These are phyloP conservation scores for Pristiophorus japonicus DNA, from an alignment of 2,113 vertebrate genomes.

Conservation along the genomic window DNA sequence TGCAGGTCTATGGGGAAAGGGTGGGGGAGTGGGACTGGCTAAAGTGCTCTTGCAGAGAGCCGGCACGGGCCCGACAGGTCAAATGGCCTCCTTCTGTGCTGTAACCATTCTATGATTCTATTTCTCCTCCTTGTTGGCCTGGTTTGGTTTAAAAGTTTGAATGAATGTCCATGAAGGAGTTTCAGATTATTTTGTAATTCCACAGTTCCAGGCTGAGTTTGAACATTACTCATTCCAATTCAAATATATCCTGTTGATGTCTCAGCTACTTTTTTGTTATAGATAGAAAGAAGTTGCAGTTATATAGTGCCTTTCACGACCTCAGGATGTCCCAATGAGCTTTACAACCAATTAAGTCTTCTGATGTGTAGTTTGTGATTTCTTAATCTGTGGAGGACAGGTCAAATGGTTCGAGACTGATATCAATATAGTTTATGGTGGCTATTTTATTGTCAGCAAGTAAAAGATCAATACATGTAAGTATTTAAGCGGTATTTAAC, in stretches of 20 bases:
- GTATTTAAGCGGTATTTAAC: too few relatives aligned
- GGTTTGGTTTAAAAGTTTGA: neutral
- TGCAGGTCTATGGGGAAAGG: too few relatives aligned
- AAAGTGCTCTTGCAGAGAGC: too few relatives aligned
- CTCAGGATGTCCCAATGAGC: neutral
- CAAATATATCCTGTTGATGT: neutral
- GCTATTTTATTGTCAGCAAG: too few relatives aligned
- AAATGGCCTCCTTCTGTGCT: too few relatives aligned
- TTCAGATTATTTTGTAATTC: neutral
- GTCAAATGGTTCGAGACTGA: too few relatives aligned
- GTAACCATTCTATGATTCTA: too few relatives aligned
- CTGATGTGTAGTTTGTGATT: neutral
- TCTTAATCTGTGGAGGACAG: too few relatives aligned
- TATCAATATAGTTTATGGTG: too few relatives aligned
- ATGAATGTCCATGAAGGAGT: neutral
- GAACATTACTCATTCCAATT: neutral
- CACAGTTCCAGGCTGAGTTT: neutral
- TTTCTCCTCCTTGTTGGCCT: neutral
- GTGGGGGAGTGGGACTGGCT: too few relatives aligned
- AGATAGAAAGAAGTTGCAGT: neutral
- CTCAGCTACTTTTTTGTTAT: neutral
- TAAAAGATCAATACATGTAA: too few relatives aligned
- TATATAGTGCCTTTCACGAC: neutral
- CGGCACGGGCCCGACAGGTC: too few relatives aligned
- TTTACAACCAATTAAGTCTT: neutral